A percentile compares a stretch with the other conserved stretches of the same genome.
Conservation (phyloP, 2,888 invertebrate species). For the Spodoptera littoralis region DNA sequence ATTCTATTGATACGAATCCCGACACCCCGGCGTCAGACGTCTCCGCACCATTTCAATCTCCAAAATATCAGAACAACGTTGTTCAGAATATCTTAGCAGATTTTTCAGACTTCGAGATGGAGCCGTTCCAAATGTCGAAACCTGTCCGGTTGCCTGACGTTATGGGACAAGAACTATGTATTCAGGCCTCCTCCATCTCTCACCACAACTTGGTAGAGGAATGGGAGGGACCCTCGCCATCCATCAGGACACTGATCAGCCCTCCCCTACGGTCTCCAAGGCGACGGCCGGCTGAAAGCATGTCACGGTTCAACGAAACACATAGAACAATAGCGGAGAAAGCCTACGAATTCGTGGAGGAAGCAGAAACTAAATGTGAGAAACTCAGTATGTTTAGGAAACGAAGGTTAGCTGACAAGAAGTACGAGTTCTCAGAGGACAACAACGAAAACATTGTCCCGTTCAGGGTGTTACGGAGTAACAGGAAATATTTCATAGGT, state of each 20-base stretch:
- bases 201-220: conserved; percentile 83
- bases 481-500: conserved; percentile 85
- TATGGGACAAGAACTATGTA: conserved; percentile 84
- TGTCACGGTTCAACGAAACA: conserved; percentile 86
- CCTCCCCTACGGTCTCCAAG: conserved; percentile 84
- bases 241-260: conserved; percentile 84
- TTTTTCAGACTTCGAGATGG: conserved; percentile 90
- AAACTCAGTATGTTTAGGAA: conserved; percentile 96
- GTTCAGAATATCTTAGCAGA: conserved; percentile 90
- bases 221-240: conserved; percentile 86
- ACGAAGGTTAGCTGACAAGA: conserved; percentile 95
- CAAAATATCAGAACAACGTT: conserved; percentile 87
- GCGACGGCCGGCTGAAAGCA: conserved; percentile 84
- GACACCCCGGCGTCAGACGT: conserved; percentile 79
- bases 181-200: conserved; percentile 83
- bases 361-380: conserved; percentile 94
- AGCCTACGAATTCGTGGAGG: conserved; percentile 96
- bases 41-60: conserved; percentile 84
- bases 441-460: conserved; percentile 91
- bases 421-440: conserved; percentile 96
- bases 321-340: conserved; percentile 90
- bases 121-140: conserved; percentile 80
- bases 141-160: conserved; percentile 83
- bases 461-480: conserved; percentile 89
- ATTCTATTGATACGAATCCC: conserved; percentile 76